Base-by-base conservation (phyloP, 2,113 vertebrate species). In the Mugil cephalus region DNA sequence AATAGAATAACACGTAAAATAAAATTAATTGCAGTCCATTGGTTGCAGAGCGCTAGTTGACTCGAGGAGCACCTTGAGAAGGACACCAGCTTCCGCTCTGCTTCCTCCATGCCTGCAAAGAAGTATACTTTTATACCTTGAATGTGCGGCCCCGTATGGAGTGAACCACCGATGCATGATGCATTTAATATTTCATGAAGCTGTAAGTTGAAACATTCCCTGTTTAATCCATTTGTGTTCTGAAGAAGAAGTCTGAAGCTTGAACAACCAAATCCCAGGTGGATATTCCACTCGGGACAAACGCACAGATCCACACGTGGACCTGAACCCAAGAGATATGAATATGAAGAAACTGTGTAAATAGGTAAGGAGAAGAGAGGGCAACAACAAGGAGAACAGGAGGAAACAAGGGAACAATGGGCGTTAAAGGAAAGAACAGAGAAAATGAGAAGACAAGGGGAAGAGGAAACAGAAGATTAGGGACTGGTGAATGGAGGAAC, bases 101-200 rank as follows among this genome's bases (percentile, higher is more conserved):
- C 40, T 58, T 17, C 62, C 42, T 73, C 50, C n/a, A 3, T 6
- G 3, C 69, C 46, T 71, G 11, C 59, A 4, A 15, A 35, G 11
- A 42, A 21, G 10, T 6, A 15, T 14, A 1, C 6, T 52, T 38
- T 58, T 4, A 5, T 0, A 42, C 24, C 24, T 65, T 40, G 58
- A 8, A 55, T 36, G 17, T 17, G 56, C 2, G 5, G 45, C 18
- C 48, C 13, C 52, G 17, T 15, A 38, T 15, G n/a, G 34, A 48
- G 53, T 36, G 21, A 55, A 19, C 34, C 21, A 61, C 52, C 53
- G 50, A 53, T 6, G 21, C 15, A 2, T 30, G 70, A 67, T 12
- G 63, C 59, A 35, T 52, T 80, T 40, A 60, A 81, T 74, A 52
- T 64, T 81, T 83, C 45, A 34, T 74, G 73, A 46, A 17, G 50